Base-by-base conservation (phyloP, 2,888 invertebrate genomes). In the Barypeithes pellucidus region DNA sequence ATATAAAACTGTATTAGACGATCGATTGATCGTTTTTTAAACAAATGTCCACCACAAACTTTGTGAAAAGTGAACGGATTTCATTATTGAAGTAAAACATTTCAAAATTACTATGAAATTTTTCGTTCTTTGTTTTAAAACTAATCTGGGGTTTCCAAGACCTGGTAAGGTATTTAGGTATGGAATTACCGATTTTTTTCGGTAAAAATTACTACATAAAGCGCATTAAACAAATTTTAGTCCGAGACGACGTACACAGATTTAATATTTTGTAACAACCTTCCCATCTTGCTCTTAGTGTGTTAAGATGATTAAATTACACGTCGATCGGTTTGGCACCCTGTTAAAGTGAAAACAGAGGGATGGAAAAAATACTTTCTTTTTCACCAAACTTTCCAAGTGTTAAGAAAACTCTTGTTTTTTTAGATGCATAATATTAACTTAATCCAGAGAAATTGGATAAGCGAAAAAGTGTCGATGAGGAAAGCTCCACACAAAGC, bases 81-180 rank as follows among this genome's bases (percentile, higher is more conserved):
- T 50, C 7, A 18, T 47, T 50, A 50, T 22, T n/a, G 12, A 1
- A 50, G 5, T 50, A 7, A 33, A 18, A 57, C 54, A 18, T 33
- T 50, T 33, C 54, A 18, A 33, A 33, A 57, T 33, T 57, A 22
- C 54, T 61, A n/a, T 61, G 24, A 24, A 12, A 70, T 57, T 57
- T 57, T 33, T 16, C 20, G 47, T 54, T 70, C 33, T 24, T 61
- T 52, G 61, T 63, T 29, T 47, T 24, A 33, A 43, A 70, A 70
- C 63, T 57, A 54, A 16, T 18, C 20, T 70, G 70, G 70, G 57
- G 43, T 70, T 70, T 63, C 70, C 70, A 33, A 57, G 54, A 29
- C 11, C 8, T 18, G 54, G 16, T 33, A 14, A 57, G 14, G 16
- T 29, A 57, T 33, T 57, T 33, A 33, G 33, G 24, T 57, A n/a